Evolutionary conservation across 2,797 vertebrate species (phyloP).

Genomic region (Schizopygopsis pylzovi): DNA sequence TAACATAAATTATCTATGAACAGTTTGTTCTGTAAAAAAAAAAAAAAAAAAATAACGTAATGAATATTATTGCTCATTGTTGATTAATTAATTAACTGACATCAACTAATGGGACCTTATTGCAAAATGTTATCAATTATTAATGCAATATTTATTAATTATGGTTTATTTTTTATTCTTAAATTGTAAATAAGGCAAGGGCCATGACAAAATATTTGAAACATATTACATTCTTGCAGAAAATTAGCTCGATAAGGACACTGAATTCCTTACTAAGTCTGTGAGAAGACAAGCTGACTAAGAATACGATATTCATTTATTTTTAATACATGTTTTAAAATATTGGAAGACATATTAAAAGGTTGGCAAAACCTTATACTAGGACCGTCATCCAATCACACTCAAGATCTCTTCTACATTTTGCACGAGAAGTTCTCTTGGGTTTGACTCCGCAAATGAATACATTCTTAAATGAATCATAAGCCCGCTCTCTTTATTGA

Average conservation of each 20-base stretch:
- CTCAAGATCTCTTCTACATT: slow-evolving; percentile 35
- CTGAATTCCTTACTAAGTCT: not conserved
- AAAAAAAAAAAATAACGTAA: not conserved
- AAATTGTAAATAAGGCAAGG: not conserved
- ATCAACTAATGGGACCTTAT: not conserved
- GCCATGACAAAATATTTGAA: not conserved
- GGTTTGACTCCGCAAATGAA: slow-evolving; percentile 53
- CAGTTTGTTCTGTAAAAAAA: not conserved
- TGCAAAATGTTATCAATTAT: not conserved
- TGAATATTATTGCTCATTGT: not conserved
- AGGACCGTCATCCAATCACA: slow-evolving; percentile 39
- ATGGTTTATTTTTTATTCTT: not conserved
- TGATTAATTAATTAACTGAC: not conserved
- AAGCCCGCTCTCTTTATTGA: slow-evolving; percentile 61
- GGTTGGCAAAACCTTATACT: slow-evolving; percentile 29
- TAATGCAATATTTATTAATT: not conserved
- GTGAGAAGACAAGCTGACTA: slow-evolving; percentile 34
- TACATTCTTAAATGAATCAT: slow-evolving; percentile 60
- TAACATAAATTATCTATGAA: not conserved
- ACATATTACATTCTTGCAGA: not conserved
- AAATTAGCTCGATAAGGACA: slow-evolving; percentile 14
- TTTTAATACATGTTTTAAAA: slow-evolving; percentile 40
- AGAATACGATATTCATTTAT: slow-evolving; percentile 43
- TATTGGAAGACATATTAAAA: slow-evolving; percentile 32
- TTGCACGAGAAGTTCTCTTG: slow-evolving; percentile 46